Conservation (phyloP, 2,888 invertebrate genomes). For the Lymantria dispar region DNA sequence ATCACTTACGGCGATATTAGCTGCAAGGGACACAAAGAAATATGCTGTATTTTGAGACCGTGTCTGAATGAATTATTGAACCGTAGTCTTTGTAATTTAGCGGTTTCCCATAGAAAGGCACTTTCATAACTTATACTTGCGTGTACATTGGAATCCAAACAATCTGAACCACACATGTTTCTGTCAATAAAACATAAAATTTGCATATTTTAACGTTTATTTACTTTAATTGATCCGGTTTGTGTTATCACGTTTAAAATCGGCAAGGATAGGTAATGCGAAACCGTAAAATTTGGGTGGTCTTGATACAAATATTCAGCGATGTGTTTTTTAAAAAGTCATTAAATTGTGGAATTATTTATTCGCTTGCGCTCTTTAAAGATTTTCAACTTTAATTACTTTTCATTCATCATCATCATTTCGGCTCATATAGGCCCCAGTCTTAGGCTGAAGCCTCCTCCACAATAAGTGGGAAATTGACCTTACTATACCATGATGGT, state of each 20-base stretch:
- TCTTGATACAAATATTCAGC: constrained; percentile 17
- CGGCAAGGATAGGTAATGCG: constrained; percentile 17
- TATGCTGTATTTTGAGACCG: background rate
- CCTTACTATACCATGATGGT: too few relatives aligned
- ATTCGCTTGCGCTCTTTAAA: constrained; percentile 2
- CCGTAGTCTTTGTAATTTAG: too few relatives aligned
- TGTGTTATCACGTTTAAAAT: constrained; percentile 21
- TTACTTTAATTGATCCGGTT: constrained; percentile 28
- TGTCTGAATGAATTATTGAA: background rate
- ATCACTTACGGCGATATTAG: background rate
- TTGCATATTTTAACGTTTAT: constrained; percentile 22
- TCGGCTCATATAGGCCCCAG: too few relatives aligned
- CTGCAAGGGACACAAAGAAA: background rate
- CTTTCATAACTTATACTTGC: too few relatives aligned
- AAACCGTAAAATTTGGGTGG: constrained; percentile 29
- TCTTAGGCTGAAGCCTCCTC: too few relatives aligned
- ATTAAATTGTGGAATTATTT: constrained; percentile 10
- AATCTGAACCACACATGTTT: constrained; percentile 6
- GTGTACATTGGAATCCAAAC: constrained; percentile 1
- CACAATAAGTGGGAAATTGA: too few relatives aligned
- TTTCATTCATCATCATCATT: too few relatives aligned
- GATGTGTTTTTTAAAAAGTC: constrained; percentile 13
- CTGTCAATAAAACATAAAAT: constrained; percentile 19
- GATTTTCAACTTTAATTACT: background rate
- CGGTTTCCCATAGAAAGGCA: too few relatives aligned